Evolutionary conservation across 2,797 vertebrate species (phyloP).

Genomic region (Paratrypauchen microcephalus): DNA sequence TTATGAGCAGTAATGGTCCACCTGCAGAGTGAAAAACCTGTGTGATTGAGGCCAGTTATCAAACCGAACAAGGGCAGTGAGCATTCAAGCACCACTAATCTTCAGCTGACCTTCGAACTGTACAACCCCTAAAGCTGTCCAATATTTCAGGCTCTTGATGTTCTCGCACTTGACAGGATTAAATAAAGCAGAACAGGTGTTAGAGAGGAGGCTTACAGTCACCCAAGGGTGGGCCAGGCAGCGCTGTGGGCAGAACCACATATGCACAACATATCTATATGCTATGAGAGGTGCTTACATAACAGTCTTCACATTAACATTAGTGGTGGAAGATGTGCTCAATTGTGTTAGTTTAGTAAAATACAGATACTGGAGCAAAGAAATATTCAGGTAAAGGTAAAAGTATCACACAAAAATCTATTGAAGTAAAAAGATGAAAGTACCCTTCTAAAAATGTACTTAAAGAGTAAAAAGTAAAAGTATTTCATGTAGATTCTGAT

Average conservation of each 20-base stretch:
- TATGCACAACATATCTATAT: background rate
- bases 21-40: background rate
- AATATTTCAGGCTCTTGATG: background rate
- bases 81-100: conserved; percentile 1
- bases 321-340: too few relatives aligned
- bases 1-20: conserved; percentile 1
- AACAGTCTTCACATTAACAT: background rate
- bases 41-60: conserved; percentile 9
- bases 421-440: too few relatives aligned
- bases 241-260: conserved; percentile 1
- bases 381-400: too few relatives aligned
- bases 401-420: too few relatives aligned
- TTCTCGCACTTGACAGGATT: conserved; percentile 12
- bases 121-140: conserved; percentile 14
- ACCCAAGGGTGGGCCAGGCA: conserved; percentile 5
- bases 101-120: conserved; percentile 12
- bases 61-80: conserved; percentile 6
- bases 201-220: background rate
- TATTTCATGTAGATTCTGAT: too few relatives aligned
- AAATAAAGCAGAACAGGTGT: conserved; percentile 33
- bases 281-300: background rate
- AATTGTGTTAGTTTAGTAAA: too few relatives aligned
- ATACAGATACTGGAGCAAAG: too few relatives aligned
- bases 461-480: too few relatives aligned
- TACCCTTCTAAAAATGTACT: too few relatives aligned